Evolutionary conservation across 2,113 vertebrate genomes (phyloP).

Genomic region (Sciurus niger): DNA sequence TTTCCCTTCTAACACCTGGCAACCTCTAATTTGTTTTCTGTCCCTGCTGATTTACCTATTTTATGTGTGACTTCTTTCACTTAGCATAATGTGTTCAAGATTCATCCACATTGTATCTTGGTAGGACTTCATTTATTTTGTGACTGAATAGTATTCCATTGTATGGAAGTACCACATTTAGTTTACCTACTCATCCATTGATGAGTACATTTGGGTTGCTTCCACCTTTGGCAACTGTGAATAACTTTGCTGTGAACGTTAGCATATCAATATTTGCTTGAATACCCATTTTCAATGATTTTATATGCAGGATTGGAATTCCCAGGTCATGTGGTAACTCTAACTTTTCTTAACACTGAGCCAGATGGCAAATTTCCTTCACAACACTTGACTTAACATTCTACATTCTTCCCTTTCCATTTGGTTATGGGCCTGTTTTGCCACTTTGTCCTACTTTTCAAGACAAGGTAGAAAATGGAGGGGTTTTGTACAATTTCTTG

Average conservation of each 20-base stretch:
- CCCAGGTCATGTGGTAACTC: neutral
- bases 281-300: neutral
- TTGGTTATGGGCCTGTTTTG: neutral
- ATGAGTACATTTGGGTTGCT: neutral
- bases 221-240: neutral
- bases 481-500: neutral
- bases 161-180: neutral
- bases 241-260: neutral
- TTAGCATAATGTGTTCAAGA: neutral
- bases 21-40: slow-evolving; percentile 1
- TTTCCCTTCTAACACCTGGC: neutral
- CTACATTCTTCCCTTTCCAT: neutral
- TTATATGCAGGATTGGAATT: neutral
- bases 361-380: neutral
- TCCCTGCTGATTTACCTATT: neutral
- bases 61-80: neutral
- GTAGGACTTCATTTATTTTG: neutral
- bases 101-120: neutral
- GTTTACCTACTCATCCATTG: neutral
- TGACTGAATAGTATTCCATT: neutral
- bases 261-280: neutral
- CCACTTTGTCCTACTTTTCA: neutral
- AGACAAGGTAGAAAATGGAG: neutral
- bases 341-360: neutral
- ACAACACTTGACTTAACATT: neutral